Conservation (phyloP, 2,888 invertebrate genomes). For the Mythimna vitellina region DNA sequence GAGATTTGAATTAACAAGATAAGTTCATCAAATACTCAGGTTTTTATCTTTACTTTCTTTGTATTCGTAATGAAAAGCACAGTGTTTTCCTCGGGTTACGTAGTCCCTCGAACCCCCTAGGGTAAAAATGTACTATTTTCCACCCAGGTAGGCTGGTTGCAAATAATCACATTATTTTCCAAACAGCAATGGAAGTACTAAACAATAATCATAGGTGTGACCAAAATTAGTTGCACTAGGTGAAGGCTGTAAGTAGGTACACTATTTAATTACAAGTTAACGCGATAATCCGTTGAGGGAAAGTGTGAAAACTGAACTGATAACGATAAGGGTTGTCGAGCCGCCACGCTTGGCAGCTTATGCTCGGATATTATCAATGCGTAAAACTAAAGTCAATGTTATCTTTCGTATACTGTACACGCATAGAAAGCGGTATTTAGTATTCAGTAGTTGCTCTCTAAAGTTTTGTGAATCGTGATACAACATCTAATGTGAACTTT, state of each 20-base stretch:
- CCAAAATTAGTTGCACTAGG: constrained; percentile 29
- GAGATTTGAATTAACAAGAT: too few species aligned
- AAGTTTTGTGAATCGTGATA: constrained; percentile 27
- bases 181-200: neutral
- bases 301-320: constrained; percentile 53
- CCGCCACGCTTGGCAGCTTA: constrained; percentile 57
- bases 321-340: constrained; percentile 56
- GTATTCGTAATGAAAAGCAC: too few species aligned
- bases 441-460: constrained; percentile 56
- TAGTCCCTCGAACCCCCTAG: too few species aligned
- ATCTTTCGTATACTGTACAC: constrained; percentile 62
- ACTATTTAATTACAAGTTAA: constrained; percentile 30
- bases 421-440: constrained; percentile 53
- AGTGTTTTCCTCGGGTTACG: too few species aligned
- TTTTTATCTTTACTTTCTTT: too few species aligned
- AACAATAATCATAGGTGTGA: neutral
- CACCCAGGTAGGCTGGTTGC: neutral
- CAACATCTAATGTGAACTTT: constrained; percentile 26
- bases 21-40: too few species aligned
- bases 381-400: constrained; percentile 59
- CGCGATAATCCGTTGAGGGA: constrained; percentile 40
- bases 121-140: neutral
- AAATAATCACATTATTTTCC: constrained; percentile 10
- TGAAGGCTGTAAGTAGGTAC: constrained; percentile 8
- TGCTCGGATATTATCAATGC: constrained; percentile 42